These are phyloP conservation scores for Spilogale gracilis DNA, from an alignment of 2,113 vertebrate genomes.

Conservation along the genomic window DNA sequence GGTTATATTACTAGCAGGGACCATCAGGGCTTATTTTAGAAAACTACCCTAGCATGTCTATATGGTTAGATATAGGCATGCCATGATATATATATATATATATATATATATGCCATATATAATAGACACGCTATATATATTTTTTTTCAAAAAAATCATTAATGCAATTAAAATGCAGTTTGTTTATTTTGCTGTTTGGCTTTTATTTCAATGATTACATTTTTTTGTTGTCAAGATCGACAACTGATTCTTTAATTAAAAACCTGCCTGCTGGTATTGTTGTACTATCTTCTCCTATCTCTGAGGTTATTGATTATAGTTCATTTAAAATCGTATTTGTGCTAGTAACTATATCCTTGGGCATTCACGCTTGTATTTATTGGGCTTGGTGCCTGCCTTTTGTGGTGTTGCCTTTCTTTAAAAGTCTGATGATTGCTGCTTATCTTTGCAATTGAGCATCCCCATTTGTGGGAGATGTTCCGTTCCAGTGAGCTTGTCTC, in stretches of 20 bases:
- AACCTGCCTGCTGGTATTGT: neutral
- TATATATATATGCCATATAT: no score
- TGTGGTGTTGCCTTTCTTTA: neutral
- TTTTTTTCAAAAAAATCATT: neutral
- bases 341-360: neutral
- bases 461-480: neutral
- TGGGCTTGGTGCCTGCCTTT: neutral
- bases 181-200: constrained; percentile 47
- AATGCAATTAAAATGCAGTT: neutral
- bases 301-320: neutral
- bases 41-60: neutral
- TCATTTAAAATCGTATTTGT: neutral
- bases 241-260: constrained; percentile 24
- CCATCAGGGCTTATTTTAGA: neutral
- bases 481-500: neutral
- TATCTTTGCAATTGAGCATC: neutral
- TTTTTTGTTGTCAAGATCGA: constrained; percentile 30
- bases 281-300: neutral
- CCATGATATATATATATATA: no score
- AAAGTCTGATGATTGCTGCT: neutral
- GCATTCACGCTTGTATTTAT: neutral
- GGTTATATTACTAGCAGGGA: neutral
- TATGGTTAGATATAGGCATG: no score
- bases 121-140: no score
- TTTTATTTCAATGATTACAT: constrained; percentile 29